These are phyloP conservation scores for Platygyra sinensis DNA, from an alignment of 64 coral and sea anemone genomes.

Conservation along the genomic window DNA sequence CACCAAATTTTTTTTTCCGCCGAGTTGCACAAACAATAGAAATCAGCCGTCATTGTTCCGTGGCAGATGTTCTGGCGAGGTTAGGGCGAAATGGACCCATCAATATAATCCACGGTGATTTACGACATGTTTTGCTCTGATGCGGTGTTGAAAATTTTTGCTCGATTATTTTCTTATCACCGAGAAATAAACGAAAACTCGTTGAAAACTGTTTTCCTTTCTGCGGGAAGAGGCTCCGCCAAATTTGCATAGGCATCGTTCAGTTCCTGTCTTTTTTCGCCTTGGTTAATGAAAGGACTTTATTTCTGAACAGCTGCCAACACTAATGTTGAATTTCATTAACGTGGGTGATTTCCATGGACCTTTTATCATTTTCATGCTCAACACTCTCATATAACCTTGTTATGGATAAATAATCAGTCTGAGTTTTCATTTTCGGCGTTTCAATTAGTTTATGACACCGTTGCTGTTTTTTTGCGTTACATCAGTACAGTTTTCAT, in stretches of 20 bases:
- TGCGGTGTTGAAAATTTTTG: neutral
- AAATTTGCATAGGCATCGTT: constrained; percentile 20
- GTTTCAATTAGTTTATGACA: no score
- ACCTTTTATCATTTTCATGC: neutral
- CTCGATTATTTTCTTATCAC: neutral
- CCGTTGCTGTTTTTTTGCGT: no score
- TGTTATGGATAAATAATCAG: no score
- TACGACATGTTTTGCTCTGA: neutral
- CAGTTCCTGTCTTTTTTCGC: constrained; percentile 18
- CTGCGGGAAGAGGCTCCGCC: neutral
- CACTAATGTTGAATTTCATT: constrained; percentile 3
- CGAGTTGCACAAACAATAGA: constrained; percentile 23
- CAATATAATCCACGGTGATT: neutral
- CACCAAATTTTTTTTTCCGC: neutral
- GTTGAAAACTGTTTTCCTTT: neutral
- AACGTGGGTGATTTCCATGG: neutral
- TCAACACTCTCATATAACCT: neutral
- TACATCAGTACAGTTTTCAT: no score
- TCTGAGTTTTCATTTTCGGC: no score
- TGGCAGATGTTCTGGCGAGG: constrained; percentile 19
- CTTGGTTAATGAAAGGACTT: constrained; percentile 38
- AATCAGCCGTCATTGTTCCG: constrained; percentile 9
- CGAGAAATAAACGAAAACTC: neutral
- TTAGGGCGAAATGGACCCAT: neutral
- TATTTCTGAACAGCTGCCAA: constrained; percentile 2